Conservation (phyloP, 2,113 vertebrate genomes). For the Hucho hucho region DNA sequence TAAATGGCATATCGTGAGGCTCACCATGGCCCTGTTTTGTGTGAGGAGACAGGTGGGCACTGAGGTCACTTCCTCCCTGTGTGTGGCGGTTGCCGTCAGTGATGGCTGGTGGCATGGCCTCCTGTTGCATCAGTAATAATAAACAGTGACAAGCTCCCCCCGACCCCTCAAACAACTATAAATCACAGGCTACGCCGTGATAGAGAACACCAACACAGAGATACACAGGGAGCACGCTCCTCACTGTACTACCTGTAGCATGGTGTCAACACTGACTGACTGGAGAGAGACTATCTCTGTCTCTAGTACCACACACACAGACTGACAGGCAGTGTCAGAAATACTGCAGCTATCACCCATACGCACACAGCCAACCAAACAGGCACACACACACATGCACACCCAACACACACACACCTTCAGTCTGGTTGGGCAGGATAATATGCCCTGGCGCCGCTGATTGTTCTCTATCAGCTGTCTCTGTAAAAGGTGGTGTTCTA, state of each 20-base stretch:
- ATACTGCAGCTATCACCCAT: too few relatives aligned
- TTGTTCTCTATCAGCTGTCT: too few relatives aligned
- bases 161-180: slow-evolving; percentile 21
- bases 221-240: slow-evolving; percentile 37
- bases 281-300: too few relatives aligned
- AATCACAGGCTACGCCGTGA: slow-evolving; percentile 52
- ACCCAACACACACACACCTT: too few relatives aligned
- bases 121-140: slow-evolving; percentile 71
- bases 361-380: too few relatives aligned
- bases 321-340: too few relatives aligned
- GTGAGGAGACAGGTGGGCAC: slow-evolving; percentile 65
- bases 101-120: slow-evolving; percentile 42
- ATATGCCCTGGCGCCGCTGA: too few relatives aligned
- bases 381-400: too few relatives aligned
- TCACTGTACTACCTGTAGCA: slow-evolving; percentile 22
- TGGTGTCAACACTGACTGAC: slow-evolving; percentile 34
- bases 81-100: background rate
- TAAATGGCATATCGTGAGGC: background rate
- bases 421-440: too few relatives aligned
- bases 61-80: slow-evolving; percentile 65
- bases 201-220: slow-evolving; percentile 26
- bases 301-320: too few relatives aligned
- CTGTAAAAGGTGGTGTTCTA: background rate
- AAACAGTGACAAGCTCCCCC: slow-evolving; percentile 69
- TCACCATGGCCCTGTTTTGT: slow-evolving; percentile 32